Percentiles rank a stretch among this genome's conserved stretches.
These are phyloP conservation scores for Drosophila yakuba DNA, from an alignment of 1,140 invertebrate genomes.

Conservation along the genomic window DNA sequence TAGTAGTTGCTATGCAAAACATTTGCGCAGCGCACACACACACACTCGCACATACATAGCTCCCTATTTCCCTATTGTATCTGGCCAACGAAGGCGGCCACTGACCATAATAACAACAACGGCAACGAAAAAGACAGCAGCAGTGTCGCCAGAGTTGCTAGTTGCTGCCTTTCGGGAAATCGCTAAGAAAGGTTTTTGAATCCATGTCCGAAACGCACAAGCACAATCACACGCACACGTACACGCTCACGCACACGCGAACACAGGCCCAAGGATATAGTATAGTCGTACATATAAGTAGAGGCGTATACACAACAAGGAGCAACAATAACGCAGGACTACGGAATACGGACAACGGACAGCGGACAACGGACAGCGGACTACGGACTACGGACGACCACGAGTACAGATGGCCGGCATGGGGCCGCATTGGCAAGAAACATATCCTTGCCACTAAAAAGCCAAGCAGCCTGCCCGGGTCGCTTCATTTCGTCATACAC, in stretches of 20 bases:
- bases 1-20: conserved; percentile 46
- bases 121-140: conserved; percentile 57
- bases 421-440: conserved; percentile 44
- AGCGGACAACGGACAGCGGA: conserved; percentile 19
- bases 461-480: conserved; percentile 53
- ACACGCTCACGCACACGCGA: not conserved
- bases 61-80: conserved; percentile 15
- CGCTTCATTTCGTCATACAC: conserved; percentile 49
- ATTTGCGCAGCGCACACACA: conserved; percentile 36
- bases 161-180: conserved; percentile 47
- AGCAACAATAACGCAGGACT: conserved; percentile 57
- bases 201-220: conserved; percentile 53
- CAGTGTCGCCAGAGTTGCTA: conserved; percentile 34
- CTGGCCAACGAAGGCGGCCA: conserved; percentile 36
- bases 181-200: conserved; percentile 70
- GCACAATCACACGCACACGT: conserved; percentile 2
- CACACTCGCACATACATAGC: conserved; percentile 6
- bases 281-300: conserved; percentile 13
- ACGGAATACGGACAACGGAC: conserved; percentile 12
- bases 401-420: conserved; percentile 46
- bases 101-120: conserved; percentile 39
- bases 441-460: conserved; percentile 55
- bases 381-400: conserved; percentile 13
- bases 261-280: conserved; percentile 1
- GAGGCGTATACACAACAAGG: conserved; percentile 35